These are phyloP conservation scores for Equus przewalskii DNA, from an alignment of 2,113 vertebrate genomes.

Conservation along the genomic window DNA sequence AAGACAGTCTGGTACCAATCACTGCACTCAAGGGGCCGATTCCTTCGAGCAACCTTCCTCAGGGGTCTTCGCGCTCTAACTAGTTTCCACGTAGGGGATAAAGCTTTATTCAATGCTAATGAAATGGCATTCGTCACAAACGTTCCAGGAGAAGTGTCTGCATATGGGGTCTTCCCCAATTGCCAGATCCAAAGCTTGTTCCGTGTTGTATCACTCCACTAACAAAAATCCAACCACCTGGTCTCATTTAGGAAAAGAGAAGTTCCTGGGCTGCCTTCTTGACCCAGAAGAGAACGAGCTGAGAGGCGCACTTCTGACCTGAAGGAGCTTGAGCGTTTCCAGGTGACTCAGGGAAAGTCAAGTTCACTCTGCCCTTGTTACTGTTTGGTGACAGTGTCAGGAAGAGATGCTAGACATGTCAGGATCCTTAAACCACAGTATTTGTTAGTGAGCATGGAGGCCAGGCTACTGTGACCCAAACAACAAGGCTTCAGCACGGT, in stretches of 20 bases:
- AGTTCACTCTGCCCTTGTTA: too few relatives aligned
- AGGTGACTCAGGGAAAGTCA: neutral
- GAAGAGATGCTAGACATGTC: too few relatives aligned
- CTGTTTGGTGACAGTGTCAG: neutral
- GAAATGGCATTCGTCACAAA: rapidly evolving
- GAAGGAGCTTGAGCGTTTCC: neutral
- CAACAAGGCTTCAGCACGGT: rapidly evolving
- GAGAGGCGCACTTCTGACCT: neutral
- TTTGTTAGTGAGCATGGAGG: neutral
- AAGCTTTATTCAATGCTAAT: rapidly evolving
- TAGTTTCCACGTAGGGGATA: neutral
- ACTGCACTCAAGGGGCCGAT: neutral
- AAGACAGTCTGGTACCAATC: neutral
- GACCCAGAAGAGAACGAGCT: neutral
- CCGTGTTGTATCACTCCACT: rapidly evolving
- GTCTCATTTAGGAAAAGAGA: neutral
- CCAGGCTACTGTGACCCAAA: neutral
- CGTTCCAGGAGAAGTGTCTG: neutral
- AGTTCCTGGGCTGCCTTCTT: neutral
- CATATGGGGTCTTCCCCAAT: rapidly evolving
- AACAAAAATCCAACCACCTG: neutral
- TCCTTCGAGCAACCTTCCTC: neutral
- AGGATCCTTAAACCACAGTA: neutral
- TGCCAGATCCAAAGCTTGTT: neutral
- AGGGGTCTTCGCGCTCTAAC: too few relatives aligned